Conservation (phyloP, 2,888 invertebrate genomes). For the Salpingus planirostris region DNA sequence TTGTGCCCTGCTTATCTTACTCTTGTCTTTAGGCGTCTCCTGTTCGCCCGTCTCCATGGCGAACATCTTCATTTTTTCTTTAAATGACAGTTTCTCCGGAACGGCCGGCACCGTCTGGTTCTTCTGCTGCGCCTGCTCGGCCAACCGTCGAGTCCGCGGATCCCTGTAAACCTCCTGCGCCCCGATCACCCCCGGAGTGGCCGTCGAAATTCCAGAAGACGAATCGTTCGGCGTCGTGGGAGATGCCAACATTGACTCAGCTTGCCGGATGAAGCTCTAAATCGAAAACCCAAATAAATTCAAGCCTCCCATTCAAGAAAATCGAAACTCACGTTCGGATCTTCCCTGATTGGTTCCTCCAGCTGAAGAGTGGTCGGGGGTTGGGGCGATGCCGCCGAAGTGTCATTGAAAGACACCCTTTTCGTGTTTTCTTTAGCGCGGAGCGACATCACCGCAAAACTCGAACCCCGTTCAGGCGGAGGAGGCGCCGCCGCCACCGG, state of each 20-base stretch:
- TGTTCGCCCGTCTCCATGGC: slow-evolving; percentile 93
- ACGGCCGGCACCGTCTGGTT: slow-evolving; percentile 57
- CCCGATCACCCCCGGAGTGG: slow-evolving; percentile 94
- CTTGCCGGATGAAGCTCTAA: slow-evolving; percentile 72
- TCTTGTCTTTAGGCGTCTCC: slow-evolving; percentile 87
- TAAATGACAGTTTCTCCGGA: slow-evolving; percentile 90
- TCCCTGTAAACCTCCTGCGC: slow-evolving; percentile 97
- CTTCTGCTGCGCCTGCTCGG: slow-evolving; percentile 59
- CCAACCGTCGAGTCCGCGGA: slow-evolving; percentile 80
- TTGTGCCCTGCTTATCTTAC: slow-evolving; percentile 92
- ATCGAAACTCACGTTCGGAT: slow-evolving; percentile 64
- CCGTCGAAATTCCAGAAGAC: slow-evolving; percentile 43
- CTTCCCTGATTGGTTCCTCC: slow-evolving; percentile 53
- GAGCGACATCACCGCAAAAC: slow-evolving; percentile 75
- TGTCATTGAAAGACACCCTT: slow-evolving; percentile 39
- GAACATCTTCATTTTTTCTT: slow-evolving; percentile 99
- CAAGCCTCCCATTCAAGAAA: neutral
- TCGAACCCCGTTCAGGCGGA: slow-evolving; percentile 82
- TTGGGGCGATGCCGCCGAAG: slow-evolving; percentile 28
- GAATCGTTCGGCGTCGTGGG: slow-evolving; percentile 61
- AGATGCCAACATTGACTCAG: slow-evolving; percentile 69
- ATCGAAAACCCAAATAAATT: slow-evolving; percentile 6
- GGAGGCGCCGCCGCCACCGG: slow-evolving; percentile 49
- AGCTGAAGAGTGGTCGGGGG: slow-evolving; percentile 43
- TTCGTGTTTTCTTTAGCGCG: slow-evolving; percentile 39